Evolutionary conservation across 2,113 vertebrate species (phyloP).

Genomic region (Synchiropus splendidus): DNA sequence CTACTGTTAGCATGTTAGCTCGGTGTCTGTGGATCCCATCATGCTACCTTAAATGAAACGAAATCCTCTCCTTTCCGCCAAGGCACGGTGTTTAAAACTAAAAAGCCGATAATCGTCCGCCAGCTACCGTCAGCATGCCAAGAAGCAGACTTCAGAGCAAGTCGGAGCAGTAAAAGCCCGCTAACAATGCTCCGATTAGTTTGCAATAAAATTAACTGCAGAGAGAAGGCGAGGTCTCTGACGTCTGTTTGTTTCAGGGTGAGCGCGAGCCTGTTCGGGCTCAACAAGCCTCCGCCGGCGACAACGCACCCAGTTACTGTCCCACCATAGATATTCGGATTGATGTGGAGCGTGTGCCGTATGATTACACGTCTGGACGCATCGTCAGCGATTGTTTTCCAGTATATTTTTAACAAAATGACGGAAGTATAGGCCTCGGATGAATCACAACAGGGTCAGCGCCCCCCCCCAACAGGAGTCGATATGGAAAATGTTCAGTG

Average conservation of each 20-base stretch:
- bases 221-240: conserved; percentile 46
- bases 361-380: background rate
- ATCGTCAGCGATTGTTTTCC: background rate
- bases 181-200: conserved; percentile 25
- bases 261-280: conserved; percentile 10
- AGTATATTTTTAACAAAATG: conserved; percentile 16
- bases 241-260: conserved; percentile 49
- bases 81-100: conserved; percentile 73
- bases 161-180: conserved; percentile 3
- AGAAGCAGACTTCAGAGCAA: background rate
- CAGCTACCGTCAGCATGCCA: conserved; percentile 36
- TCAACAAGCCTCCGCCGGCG: conserved; percentile 16
- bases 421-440: conserved; percentile 62
- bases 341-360: background rate
- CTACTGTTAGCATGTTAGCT: conserved; percentile 48
- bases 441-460: conserved; percentile 23
- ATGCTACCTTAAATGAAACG: conserved; percentile 79
- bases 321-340: background rate
- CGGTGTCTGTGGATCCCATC: conserved; percentile 52
- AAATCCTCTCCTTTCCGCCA: conserved; percentile 72
- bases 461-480: no score
- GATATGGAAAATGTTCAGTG: no score
- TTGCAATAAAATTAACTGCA: conserved; percentile 19
- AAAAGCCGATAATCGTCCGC: conserved; percentile 61
- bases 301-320: background rate